Percentiles rank a stretch among this genome's conserved stretches.
Conservation (phyloP, 1,140 invertebrate genomes). For the Meteorus sp. region DNA sequence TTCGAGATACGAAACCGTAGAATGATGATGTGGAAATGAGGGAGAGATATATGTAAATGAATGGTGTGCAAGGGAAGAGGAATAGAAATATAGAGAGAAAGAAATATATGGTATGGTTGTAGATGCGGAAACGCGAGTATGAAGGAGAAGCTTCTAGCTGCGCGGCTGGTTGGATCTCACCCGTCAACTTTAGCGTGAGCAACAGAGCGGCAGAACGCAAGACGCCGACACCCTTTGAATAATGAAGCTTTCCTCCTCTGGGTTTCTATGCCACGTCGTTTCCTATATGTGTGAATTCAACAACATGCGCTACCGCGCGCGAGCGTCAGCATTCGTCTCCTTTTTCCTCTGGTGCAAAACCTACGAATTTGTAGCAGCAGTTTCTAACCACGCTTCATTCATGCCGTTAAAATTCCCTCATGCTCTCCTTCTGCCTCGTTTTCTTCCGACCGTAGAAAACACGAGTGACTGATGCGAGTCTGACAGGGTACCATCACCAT, state of each 20-base stretch:
- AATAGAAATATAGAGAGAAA: neutral
- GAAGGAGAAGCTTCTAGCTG: neutral
- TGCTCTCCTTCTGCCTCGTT: too few relatives aligned
- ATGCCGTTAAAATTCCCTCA: neutral
- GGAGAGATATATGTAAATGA: constrained; percentile 4
- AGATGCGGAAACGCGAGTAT: constrained; percentile 9
- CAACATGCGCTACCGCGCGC: constrained; percentile 2
- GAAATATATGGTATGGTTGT: neutral
- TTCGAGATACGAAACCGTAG: constrained; percentile 25
- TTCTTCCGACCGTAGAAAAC: too few relatives aligned
- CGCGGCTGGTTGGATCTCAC: constrained; percentile 41
- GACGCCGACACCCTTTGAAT: constrained; percentile 55
- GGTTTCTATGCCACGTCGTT: constrained; percentile 37
- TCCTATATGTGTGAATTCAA: too few relatives aligned
- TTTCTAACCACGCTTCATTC: constrained; percentile 27
- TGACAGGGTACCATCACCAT: neutral
- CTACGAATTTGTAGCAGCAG: constrained; percentile 41
- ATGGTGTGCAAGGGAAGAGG: neutral
- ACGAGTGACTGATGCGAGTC: neutral
- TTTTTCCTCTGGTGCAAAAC: too few relatives aligned
- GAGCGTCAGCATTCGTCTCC: constrained; percentile 19
- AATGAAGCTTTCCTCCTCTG: constrained; percentile 50
- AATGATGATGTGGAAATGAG: constrained; percentile 13
- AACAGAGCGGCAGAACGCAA: constrained; percentile 49
- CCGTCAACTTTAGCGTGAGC: constrained; percentile 47